Evolutionary conservation across 2,888 invertebrate genomes (phyloP), one percentile per base, ranked within the genome.

Genomic region (Bombylius major): DNA sequence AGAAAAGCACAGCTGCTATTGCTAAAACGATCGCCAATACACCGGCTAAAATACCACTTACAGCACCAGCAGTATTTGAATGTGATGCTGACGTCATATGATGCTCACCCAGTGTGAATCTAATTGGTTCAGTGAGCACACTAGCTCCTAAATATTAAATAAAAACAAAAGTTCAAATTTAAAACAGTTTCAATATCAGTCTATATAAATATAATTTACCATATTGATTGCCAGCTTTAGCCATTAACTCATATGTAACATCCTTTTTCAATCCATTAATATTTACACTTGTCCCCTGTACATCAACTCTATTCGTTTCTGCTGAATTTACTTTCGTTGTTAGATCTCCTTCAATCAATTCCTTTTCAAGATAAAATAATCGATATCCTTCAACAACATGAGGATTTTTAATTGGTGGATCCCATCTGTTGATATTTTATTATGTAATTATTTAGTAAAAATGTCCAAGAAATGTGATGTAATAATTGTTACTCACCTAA

Each of bases 311-410:
- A 79, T 76, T 81, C 59, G 72, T 84, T 66, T 73, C 79, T 66
- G 76, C 78, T 65, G 74, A 78, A 53, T 65, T 66, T 31, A 58
- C 58, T 42, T 49, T 57, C 4, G 57, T 53, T 36, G 52, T 49
- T 32, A 59, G 56, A 53, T 58, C 58, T 36, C 55, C 53, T 42
- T 57, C 61, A 39, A 47, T 57, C 1, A 51, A 54, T 14, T 57
- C 57, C 54, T 82, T 78, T 47, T 82, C 81, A 59, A 87, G 79
- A 84, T 89, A 89, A 75, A 89, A 87, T 61, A 90, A 84, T 62
- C 89, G 80, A 77, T 91, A 91, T 63, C 88, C 78, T 74, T 89
- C 87, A 3, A 89, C 89, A 1, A 85, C 84, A 62, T 85, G 82
- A 0, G 89, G 88, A 73, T 91, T 90, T 75, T 89, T 89, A 47